Base-by-base conservation (phyloP, 2,797 vertebrate genomes). In the Pseudotriccus pelzelni region DNA sequence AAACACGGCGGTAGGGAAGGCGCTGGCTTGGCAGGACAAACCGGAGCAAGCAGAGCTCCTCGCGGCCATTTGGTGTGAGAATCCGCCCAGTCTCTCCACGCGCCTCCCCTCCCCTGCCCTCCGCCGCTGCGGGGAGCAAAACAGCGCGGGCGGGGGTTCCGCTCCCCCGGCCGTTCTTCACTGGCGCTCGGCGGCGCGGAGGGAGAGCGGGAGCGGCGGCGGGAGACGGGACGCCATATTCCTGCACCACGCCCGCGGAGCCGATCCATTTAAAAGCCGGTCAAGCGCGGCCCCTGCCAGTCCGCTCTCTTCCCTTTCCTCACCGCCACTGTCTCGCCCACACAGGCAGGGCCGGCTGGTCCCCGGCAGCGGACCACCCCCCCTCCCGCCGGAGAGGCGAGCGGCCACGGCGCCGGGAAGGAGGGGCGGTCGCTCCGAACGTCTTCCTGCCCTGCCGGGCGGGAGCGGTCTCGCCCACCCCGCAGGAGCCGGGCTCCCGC, bases 141-240 rank as follows among this genome's bases (percentile, higher is more conserved):
- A 6, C 30, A 14, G 55, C 13, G 76, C 78, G 37, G 79, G 68
- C 46, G 34, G n/a, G 46, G 41, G 47, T 5, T 34, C 21, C 8
- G 41, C 55, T 18, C 64, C n/a, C 23, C 21, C 32, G 24, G 43
- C 49, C 64, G 19, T 69, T 79, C 74, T 23, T 46, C 41, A 66
- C 66, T 44, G 4, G 46, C 30, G 27, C 34, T 69, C 50, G 7
- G 47, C 56, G 67, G 82, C 50, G 79, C 25, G 36, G 53, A 44
- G 55, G 52, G 36, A 16, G 69, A 34, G 84, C 28, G 39, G 55
- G 88, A 56, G 98, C 93, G 97, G 94, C 97, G 96, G 88, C 28
- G 30, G 43, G 93, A 47, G 98, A 91, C 97, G 96, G 95, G 98
- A 98, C 98, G 99, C 99, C 99, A 99, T 99, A 98, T 99, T 99